Evolutionary conservation across 2,113 vertebrate genomes (phyloP).

Genomic region (Notiomystis cincta): DNA sequence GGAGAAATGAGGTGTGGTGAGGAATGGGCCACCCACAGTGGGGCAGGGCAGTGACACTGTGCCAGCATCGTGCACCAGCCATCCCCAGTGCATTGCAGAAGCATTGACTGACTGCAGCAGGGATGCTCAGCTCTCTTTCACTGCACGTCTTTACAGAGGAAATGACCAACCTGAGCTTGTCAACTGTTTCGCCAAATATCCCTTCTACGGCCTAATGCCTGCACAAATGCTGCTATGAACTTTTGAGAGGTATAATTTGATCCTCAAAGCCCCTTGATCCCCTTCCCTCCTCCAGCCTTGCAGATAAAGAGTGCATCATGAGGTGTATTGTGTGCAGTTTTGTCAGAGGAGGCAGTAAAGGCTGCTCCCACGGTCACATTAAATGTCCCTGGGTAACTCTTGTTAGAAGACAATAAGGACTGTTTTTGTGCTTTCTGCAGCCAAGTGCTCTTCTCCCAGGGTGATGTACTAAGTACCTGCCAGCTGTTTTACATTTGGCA

Average conservation of each 20-base stretch:
- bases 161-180: neutral
- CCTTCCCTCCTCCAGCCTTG: neutral
- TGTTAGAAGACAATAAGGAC: neutral
- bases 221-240: neutral
- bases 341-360: neutral
- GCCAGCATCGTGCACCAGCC: accelerated
- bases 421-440: neutral
- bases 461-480: slow-evolving; percentile 3
- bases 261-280: neutral
- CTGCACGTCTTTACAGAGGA: neutral
- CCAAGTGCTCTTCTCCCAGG: neutral
- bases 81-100: neutral
- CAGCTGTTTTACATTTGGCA: slow-evolving; percentile 22
- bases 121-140: neutral
- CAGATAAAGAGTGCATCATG: neutral
- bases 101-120: neutral
- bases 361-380: neutral
- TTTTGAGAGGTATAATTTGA: neutral
- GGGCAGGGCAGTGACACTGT: neutral
- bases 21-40: accelerated
- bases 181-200: neutral
- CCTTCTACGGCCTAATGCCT: neutral
- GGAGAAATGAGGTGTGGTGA: neutral
- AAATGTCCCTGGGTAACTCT: neutral
- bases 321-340: neutral